Conservation (phyloP, 2,113 vertebrate species). For the Maccullochella peelii region DNA sequence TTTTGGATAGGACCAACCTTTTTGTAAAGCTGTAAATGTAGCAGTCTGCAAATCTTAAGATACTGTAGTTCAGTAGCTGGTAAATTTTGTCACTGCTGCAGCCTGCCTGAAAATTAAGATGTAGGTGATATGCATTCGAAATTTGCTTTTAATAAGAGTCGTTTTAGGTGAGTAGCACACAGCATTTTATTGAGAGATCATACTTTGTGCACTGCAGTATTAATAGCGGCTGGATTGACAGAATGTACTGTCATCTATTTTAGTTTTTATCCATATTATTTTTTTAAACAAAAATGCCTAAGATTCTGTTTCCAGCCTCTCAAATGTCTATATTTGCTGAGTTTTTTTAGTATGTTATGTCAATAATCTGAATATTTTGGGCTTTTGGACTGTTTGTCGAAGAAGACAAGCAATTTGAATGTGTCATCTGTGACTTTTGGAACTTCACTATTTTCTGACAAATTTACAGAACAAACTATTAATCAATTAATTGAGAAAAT, state of each 20-base stretch:
- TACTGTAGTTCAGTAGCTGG: background rate
- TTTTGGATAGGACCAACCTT: background rate
- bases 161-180: background rate
- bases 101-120: slow-evolving; percentile 5
- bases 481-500: no score
- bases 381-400: background rate
- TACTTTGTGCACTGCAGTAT: no score
- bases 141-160: background rate
- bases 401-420: no score
- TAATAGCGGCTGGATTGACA: background rate
- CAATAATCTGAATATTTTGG: background rate
- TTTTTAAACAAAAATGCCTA: background rate
- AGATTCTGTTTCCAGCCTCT: background rate
- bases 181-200: background rate
- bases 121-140: background rate
- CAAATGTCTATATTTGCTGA: background rate
- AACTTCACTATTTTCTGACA: background rate
- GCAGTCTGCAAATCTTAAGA: background rate
- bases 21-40: background rate
- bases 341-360: background rate
- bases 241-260: background rate
- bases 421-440: background rate
- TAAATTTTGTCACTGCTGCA: background rate
- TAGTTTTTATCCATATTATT: background rate
- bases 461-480: background rate